Evolutionary conservation across 2,888 invertebrate genomes (phyloP).

Genomic region (Sinopyrophorus schimmeli): DNA sequence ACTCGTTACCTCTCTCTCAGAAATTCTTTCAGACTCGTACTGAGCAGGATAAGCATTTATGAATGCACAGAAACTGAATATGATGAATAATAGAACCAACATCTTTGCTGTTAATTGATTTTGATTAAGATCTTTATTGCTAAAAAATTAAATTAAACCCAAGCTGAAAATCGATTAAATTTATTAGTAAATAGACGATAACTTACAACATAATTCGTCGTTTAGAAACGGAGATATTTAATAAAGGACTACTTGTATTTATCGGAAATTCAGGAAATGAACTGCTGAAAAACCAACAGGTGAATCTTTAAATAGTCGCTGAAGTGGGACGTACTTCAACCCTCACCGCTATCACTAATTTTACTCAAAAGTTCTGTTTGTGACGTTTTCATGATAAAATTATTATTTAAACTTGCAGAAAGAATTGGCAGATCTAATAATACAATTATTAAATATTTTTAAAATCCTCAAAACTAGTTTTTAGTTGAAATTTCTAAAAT

Average conservation of each 20-base stretch:
- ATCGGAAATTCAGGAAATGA: conserved; percentile 8
- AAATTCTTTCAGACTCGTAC: conserved; percentile 21
- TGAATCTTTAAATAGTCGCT: conserved; percentile 21
- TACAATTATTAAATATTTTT: no score
- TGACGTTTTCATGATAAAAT: conserved; percentile 18
- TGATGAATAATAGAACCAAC: conserved; percentile 1
- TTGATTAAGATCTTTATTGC: not conserved
- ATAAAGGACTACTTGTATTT: no score
- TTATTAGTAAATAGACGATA: not conserved
- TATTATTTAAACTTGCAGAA: no score
- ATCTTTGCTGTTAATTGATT: not conserved
- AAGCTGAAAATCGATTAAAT: no score
- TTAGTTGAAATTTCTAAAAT: no score
- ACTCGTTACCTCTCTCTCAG: conserved; percentile 29
- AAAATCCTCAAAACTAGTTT: no score
- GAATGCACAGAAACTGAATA: no score
- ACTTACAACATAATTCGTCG: conserved; percentile 6
- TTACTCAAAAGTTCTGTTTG: conserved; percentile 15
- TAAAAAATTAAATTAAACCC: no score
- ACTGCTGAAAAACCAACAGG: conserved; percentile 14
- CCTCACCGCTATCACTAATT: conserved; percentile 17
- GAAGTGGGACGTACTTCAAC: conserved; percentile 19
- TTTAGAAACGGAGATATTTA: no score
- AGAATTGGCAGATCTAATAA: no score
- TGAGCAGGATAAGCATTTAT: conserved; percentile 17